Conservation (phyloP, 2,888 invertebrate genomes). For the Catocala nupta region DNA sequence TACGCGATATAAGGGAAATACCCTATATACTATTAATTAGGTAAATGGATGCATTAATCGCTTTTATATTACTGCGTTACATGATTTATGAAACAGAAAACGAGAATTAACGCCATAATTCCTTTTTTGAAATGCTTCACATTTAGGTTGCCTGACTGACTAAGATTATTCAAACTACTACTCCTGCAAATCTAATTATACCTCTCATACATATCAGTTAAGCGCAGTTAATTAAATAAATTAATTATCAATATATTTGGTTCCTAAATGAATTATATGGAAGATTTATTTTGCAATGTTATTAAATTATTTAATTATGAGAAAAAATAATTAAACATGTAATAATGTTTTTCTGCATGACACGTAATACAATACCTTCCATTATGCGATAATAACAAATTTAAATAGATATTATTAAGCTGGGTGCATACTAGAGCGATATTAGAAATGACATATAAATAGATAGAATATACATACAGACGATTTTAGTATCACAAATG, state of each 20-base stretch:
- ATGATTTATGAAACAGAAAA: too few species aligned
- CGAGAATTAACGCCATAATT: too few species aligned
- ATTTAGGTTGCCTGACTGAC: too few species aligned
- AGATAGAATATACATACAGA: neutral
- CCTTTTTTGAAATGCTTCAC: too few species aligned
- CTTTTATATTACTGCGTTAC: too few species aligned
- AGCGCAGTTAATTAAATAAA: conserved; percentile 36
- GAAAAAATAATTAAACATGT: conserved; percentile 43
- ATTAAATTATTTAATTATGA: conserved; percentile 58
- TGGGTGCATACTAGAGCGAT: conserved; percentile 36
- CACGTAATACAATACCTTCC: conserved; percentile 70
- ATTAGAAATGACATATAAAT: conserved; percentile 8
- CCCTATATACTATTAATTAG: too few species aligned
- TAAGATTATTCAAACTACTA: too few species aligned
- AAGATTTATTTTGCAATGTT: conserved; percentile 66
- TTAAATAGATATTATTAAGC: conserved; percentile 54
- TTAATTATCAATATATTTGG: conserved; percentile 63
- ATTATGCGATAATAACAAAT: conserved; percentile 67
- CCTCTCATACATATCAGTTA: conserved; percentile 31
- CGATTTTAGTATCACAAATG: too few species aligned
- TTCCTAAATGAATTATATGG: conserved; percentile 69
- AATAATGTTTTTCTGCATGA: conserved; percentile 49
- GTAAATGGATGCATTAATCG: too few species aligned
- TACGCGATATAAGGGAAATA: too few species aligned
- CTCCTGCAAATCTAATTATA: neutral